Evolutionary conservation across 1,140 invertebrate genomes (phyloP), one percentile per base, ranked within the genome.

Genomic region (Formica selysi): DNA sequence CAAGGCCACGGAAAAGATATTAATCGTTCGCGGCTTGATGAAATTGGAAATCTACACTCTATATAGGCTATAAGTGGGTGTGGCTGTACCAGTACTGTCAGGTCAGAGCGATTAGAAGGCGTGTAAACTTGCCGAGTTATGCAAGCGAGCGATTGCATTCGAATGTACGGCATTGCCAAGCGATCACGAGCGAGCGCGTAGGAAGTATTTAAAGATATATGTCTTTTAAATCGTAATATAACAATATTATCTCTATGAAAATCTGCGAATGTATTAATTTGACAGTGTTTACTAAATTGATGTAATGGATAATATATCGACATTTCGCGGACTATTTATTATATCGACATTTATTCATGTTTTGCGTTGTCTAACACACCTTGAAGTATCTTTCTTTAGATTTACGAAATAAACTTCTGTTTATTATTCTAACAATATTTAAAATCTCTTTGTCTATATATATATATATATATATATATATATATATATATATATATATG

Each of bases 21-120:
- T 68, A 71, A 83, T 44, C 68, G 26, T 48, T 36, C 11, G 38
- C 32, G 38, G 6, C 36, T 83, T 73, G 67, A 83, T 74, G 73
- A 44, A 83, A 64, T 38, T 61, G 38, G 16, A 54, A 41, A 62
- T 74, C 32, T 59, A 79, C 41, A 59, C 32, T 41, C 48, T 32
- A 32, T 32, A 32, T 32, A 32, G 51, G 61, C 38, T 80, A 67
- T 84, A 87, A 88, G 92, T 92, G 92, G 92, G 92, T 91, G 92
- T 92, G 92, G 92, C 91, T 90, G 87, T 92, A 93, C 91, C 91
- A 88, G 92, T 93, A 91, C 76, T 87, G 79, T 85, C 85, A 64
- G 81, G 90, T 89, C 87, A 81, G 36, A 64, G 71, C 88, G 91
- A 92, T 92, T 91, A 91, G 91, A 92, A 92, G 91, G 91, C 86